These are phyloP conservation scores for Drosophila littoralis DNA, from an alignment of 1,140 invertebrate genomes.

Conservation along the genomic window DNA sequence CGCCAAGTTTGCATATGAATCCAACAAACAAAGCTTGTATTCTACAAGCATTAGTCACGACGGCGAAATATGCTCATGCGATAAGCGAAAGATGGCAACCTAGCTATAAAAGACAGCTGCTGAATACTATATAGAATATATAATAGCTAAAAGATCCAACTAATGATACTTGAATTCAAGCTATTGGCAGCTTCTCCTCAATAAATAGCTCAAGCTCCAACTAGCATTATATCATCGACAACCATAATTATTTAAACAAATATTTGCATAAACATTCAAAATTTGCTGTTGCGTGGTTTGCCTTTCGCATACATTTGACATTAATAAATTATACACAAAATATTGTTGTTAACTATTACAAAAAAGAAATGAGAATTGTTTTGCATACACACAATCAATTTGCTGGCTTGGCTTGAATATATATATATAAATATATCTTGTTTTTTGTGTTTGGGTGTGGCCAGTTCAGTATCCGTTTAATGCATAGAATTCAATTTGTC, in stretches of 20 bases:
- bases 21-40: constrained; percentile 8
- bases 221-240: constrained; percentile 23
- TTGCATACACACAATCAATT: constrained; percentile 26
- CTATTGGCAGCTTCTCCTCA: constrained; percentile 21
- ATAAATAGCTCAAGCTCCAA: constrained; percentile 9
- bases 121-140: neutral
- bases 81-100: neutral
- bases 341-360: neutral
- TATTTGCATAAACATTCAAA: constrained; percentile 41
- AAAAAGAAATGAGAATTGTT: constrained; percentile 22
- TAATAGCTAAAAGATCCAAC: neutral
- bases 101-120: neutral
- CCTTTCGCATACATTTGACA: constrained; percentile 20
- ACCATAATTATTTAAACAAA: constrained; percentile 28
- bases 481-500: constrained; percentile 51
- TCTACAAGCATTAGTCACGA: constrained; percentile 2
- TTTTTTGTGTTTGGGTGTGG: constrained; percentile 31
- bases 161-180: constrained; percentile 26
- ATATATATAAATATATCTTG: too few species aligned
- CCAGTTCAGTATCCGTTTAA: constrained; percentile 34
- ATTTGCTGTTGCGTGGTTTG: constrained; percentile 20
- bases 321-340: constrained; percentile 26
- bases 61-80: neutral
- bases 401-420: neutral
- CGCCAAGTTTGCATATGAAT: constrained; percentile 39